These are phyloP conservation scores for Amblyteles armatorius DNA, from an alignment of 2,888 invertebrate species.

Conservation along the genomic window DNA sequence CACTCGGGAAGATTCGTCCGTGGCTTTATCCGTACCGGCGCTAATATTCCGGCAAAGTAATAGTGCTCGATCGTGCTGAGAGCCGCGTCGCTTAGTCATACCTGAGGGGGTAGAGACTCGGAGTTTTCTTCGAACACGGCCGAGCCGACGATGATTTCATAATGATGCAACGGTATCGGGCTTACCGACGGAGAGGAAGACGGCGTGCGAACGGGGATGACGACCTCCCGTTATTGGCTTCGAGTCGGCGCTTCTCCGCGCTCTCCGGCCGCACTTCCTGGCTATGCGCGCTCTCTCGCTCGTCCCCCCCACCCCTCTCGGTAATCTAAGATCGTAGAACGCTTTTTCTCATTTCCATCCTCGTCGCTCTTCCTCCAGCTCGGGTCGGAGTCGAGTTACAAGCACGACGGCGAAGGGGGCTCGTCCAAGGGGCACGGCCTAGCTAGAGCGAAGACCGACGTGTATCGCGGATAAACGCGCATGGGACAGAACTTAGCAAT, in stretches of 20 bases:
- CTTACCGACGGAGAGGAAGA: constrained; percentile 32
- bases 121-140: constrained; percentile 53
- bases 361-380: neutral
- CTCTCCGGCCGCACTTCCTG: constrained; percentile 36
- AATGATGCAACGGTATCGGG: constrained; percentile 76
- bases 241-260: constrained; percentile 31
- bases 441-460: neutral
- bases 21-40: neutral
- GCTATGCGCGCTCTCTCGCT: constrained; percentile 7
- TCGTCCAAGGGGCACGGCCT: neutral
- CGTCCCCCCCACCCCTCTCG: neutral
- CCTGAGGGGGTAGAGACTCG: constrained; percentile 16
- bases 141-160: constrained; percentile 72
- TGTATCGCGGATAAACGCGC: neutral
- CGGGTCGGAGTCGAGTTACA: neutral
- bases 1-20: neutral
- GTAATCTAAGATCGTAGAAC: constrained; percentile 10
- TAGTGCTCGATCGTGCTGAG: constrained; percentile 7
- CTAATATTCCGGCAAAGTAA: constrained; percentile 2
- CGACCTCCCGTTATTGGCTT: constrained; percentile 67
- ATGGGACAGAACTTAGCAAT: neutral
- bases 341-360: neutral
- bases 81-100: constrained; percentile 53
- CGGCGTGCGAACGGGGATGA: constrained; percentile 63
- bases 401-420: neutral